Evolutionary conservation across 2,888 invertebrate genomes (phyloP), one percentile per base, ranked within the genome.

Genomic region (Noctua comes): DNA sequence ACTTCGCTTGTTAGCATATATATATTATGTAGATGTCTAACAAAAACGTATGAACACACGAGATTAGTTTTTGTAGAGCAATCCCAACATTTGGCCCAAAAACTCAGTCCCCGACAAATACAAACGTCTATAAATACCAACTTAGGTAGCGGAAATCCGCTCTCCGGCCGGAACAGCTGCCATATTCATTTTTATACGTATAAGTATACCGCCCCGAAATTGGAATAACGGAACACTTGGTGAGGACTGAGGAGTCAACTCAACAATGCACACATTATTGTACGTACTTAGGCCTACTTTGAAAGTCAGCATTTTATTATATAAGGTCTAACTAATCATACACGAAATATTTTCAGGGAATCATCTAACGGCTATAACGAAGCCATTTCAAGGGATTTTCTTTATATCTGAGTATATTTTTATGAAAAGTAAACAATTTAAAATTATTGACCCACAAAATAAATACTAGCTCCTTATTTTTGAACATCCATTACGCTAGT

Each of bases 111-210:
- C 43, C 78, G 71, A 78, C 74, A 82, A 86, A 78, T 72, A 85
- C 77, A 86, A 83, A 70, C 64, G 69, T 71, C 80, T 88, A 77
- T 85, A 85, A 85, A 88, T 88, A 86, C 77, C 74, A 83, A 78
- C 72, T 83, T 79, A 75, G 81, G 86, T 65, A 74, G 82, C 84
- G 87, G 87, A 88, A 84, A 88, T 88, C 87, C 87, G 86, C 88
- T 84, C 84, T 77, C 78, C 18, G 77, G 73, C 68, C 80, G 82
- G 80, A 76, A 86, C 82, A 80, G 75, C 84, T 76, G 80, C 73
- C 76, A 64, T 82, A 79, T 84, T 82, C 51, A 78, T 82, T 82
- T 88, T 86, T 86, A 80, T 83, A 77, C 64, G 73, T 79, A 72
- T 68, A 66, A 64, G 72, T 16, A 51, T 72, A 68, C 76, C 54